Base-by-base conservation (phyloP, 2,113 vertebrate species). In the Xenotilapia flavipinnis region DNA sequence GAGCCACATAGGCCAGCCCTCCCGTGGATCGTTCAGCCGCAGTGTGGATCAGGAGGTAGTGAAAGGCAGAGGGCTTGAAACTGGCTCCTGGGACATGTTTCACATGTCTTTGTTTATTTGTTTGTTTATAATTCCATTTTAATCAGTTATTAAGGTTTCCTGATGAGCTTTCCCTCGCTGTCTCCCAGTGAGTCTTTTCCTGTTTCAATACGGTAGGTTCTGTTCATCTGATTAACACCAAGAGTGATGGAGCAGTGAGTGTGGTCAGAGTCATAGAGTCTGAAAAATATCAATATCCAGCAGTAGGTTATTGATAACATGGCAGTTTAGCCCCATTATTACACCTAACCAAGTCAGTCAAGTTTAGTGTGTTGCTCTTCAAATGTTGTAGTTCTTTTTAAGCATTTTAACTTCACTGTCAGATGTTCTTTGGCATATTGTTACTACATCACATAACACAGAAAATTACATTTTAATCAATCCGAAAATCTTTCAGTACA, bases 401-500 rank as follows among this genome's bases (percentile, higher is more conserved):
- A 40, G 13, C 7, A 42, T 70, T 70, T 70, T 45, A 73, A 26
- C 13, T 45, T 26, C 21, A 73, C 3, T 73, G 21, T 73, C 68
- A 73, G 9, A 73, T 45, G 21, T 26, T 45, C 21, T 45, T 73
- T 23, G 2, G 7, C 38, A 2, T 45, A 45, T 73, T 45, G 6
- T 73, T 45, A 9, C 6, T 45, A 42, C 13, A n/a, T 65, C 10
- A 38, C 33, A 70, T 42, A 42, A 70, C 65, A 70, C n/a, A 70
- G 12, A 42, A 42, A 42, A 73, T 17, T 0, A 45, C 1, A 73
- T 26, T 0, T 10, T 45, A 26, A 6, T 9, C 21, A 45, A 26
- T 26, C n/a, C 0, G 3, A 70, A 42, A 70, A 0, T 14, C 1
- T 45, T 17, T 17, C 38, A 73, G 13, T 45, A 45, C 38, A 73